These are phyloP conservation scores for Mus spicilegus DNA, from an alignment of 2,113 vertebrate genomes.

Conservation along the genomic window DNA sequence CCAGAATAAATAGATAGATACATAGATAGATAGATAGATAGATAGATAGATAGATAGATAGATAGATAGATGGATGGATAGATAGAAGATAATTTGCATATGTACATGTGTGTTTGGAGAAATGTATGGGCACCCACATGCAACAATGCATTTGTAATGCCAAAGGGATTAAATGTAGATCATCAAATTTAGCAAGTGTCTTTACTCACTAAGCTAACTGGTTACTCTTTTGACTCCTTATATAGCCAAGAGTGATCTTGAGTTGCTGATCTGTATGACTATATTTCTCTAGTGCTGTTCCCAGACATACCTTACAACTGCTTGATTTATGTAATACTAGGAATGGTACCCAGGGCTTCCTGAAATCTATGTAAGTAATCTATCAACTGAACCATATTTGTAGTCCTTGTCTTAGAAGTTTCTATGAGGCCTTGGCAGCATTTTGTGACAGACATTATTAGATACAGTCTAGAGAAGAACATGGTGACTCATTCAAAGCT, in stretches of 20 bases:
- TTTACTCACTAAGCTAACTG: not conserved
- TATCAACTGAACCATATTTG: not conserved
- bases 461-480: not conserved
- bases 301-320: rapidly evolving
- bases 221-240: not conserved
- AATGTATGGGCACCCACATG: not conserved
- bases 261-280: not conserved
- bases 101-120: too few relatives aligned
- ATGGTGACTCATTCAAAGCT: not conserved
- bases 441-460: not conserved
- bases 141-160: not conserved
- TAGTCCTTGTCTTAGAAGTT: not conserved
- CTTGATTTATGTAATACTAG: not conserved
- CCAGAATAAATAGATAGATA: too few relatives aligned
- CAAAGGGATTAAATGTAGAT: not conserved
- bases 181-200: not conserved
- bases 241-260: not conserved
- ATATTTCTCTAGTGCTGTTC: too few relatives aligned
- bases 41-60: too few relatives aligned
- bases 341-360: not conserved
- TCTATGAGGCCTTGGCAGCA: not conserved
- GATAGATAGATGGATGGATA: too few relatives aligned
- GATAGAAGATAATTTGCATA: too few relatives aligned
- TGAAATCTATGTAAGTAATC: too few relatives aligned
- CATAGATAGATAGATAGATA: too few relatives aligned